A percentile compares a stretch with the other conserved stretches of the same genome.
Evolutionary conservation across 92 coral and sea anemone species (phyloP).

Genomic region (Montipora capitata): DNA sequence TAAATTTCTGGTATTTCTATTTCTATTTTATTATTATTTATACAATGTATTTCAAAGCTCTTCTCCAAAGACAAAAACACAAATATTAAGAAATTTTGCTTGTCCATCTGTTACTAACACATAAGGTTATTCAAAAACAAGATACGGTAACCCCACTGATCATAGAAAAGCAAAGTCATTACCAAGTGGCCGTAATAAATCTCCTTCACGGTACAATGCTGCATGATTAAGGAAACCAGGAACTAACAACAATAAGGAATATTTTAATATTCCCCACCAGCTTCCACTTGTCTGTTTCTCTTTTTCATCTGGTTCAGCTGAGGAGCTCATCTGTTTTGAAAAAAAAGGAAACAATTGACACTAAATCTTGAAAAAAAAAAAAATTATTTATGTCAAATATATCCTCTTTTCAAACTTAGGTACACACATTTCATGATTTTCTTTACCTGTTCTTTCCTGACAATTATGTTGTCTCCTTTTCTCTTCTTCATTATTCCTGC

Average conservation of each 20-base stretch:
- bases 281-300: conserved; percentile 14
- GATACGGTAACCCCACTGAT: no score
- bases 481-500: conserved; percentile 29
- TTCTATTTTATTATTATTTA: no score
- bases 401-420: not conserved
- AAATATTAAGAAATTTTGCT: no score
- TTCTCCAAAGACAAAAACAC: no score
- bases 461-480: conserved; percentile 9
- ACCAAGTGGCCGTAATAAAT: conserved; percentile 85
- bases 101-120: not conserved
- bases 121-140: not conserved
- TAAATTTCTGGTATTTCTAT: no score
- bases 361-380: no score
- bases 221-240: conserved; percentile 98
- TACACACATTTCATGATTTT: no score
- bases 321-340: not conserved
- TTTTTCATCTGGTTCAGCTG: not conserved
- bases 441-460: conserved; percentile 21
- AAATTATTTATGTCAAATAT: not conserved
- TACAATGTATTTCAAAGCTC: no score
- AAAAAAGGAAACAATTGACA: not conserved
- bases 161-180: not conserved
- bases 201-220: conserved; percentile 83
- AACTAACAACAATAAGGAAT: conserved; percentile 75
- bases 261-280: conserved; percentile 78